A percentile compares a stretch with the other conserved stretches of the same genome.
phyloP scores from a whole-genome alignment of 1,140 invertebrate species.

The Sinonovacula constricta region DNA sequence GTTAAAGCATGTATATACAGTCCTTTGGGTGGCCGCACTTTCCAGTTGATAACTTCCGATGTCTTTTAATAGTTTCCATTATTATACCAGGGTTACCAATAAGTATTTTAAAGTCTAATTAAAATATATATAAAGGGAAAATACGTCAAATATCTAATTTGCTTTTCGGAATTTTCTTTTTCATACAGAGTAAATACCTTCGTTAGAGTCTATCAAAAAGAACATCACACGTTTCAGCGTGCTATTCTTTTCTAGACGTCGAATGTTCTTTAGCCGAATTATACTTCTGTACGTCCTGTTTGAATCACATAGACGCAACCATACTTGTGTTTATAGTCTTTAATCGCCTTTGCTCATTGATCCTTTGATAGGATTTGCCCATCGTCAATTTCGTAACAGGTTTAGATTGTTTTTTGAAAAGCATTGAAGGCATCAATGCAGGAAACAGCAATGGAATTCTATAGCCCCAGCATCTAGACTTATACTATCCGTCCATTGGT shows the following conservation, averaged over 20 bases:
- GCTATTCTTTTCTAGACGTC: background rate
- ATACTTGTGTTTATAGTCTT: constrained; percentile 21
- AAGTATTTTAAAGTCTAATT: no score
- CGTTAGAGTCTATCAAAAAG: constrained; percentile 19
- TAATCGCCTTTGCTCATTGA: constrained; percentile 25
- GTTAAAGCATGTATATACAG: no score
- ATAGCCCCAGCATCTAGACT: constrained; percentile 3
- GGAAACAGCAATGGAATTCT: constrained; percentile 60
- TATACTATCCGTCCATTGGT: constrained; percentile 33
- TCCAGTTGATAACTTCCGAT: no score
- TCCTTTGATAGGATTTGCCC: constrained; percentile 39
- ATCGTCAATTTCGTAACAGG: constrained; percentile 32
- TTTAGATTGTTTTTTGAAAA: no score
- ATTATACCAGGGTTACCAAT: no score
- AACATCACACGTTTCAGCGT: constrained; percentile 27
- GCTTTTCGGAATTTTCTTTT: no score
- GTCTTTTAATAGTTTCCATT: no score
- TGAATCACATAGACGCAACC: constrained; percentile 23
- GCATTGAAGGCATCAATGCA: constrained; percentile 53
- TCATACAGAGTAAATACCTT: constrained; percentile 29
- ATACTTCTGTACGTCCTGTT: background rate
- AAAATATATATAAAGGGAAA: no score
- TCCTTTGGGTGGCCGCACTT: no score
- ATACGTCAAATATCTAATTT: no score
- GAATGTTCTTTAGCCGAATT: background rate